Conservation (phyloP, 2,888 invertebrate species). For the Teinopalpus imperialis region DNA sequence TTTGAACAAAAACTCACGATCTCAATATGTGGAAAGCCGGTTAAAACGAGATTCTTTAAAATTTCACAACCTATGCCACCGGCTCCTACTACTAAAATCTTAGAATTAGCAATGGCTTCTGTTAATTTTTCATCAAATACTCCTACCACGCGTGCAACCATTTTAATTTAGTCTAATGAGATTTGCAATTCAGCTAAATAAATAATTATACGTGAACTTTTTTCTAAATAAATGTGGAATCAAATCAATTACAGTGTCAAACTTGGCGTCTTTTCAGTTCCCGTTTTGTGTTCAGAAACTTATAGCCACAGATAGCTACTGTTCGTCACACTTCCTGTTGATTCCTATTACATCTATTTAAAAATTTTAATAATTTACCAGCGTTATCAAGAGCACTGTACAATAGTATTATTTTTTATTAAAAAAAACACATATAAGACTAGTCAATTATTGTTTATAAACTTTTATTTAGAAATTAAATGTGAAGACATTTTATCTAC, state of each 20-base stretch:
- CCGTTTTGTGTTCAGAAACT: conserved; percentile 10
- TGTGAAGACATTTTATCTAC: no score
- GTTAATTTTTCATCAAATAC: conserved; percentile 85
- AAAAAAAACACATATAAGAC: no score
- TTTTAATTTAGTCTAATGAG: conserved; percentile 46
- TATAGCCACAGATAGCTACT: background rate
- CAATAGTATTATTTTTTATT: no score
- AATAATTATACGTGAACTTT: conserved; percentile 8
- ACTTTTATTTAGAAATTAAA: no score
- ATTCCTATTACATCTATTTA: no score
- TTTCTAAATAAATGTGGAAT: conserved; percentile 16
- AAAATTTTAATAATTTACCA: no score
- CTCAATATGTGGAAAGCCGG: conserved; percentile 96
- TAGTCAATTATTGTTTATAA: no score
- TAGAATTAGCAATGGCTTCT: conserved; percentile 85
- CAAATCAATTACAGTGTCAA: conserved; percentile 43
- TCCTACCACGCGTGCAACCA: conserved; percentile 86
- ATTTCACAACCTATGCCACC: conserved; percentile 99
- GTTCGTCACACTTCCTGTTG: no score
- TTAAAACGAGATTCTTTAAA: conserved; percentile 96
- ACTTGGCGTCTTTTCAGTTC: conserved; percentile 55
- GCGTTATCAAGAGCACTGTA: no score
- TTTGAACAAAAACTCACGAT: conserved; percentile 86
- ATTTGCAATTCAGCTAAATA: conserved; percentile 3
- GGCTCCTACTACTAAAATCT: conserved; percentile 95